Conservation (phyloP, 2,888 invertebrate genomes). For the Chrysodeixis includens region DNA sequence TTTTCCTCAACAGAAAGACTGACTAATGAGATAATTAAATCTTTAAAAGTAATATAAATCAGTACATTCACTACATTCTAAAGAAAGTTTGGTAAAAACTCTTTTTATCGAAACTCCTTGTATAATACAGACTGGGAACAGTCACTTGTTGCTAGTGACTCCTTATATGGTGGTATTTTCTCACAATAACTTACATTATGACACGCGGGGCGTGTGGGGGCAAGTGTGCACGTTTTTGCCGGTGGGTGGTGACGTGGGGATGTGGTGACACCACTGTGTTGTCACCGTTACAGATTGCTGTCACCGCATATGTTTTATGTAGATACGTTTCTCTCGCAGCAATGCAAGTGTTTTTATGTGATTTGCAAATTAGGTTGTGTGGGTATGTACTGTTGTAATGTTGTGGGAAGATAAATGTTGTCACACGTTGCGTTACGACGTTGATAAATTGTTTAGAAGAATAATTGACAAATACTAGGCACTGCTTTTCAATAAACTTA, state of each 20-base stretch:
- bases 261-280: constrained; percentile 31
- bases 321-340: neutral
- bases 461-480: neutral
- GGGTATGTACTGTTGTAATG: constrained; percentile 3
- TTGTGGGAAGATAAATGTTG: neutral
- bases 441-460: neutral
- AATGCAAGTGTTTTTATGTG: neutral
- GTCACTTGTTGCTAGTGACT: constrained; percentile 9
- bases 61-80: constrained; percentile 1
- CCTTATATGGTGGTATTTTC: constrained; percentile 21
- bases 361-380: neutral
- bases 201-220: constrained; percentile 20
- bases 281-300: constrained; percentile 22
- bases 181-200: constrained; percentile 33
- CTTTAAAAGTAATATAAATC: neutral
- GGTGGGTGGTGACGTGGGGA: constrained; percentile 5
- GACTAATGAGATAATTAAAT: constrained; percentile 2
- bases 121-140: constrained; percentile 13
- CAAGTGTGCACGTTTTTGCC: constrained; percentile 44
- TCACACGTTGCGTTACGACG: neutral
- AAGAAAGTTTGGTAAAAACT: constrained; percentile 4
- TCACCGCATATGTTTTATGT: constrained; percentile 19
- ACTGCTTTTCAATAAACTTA: too few relatives aligned
- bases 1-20: neutral
- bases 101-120: constrained; percentile 6